Conservation (phyloP, 2,113 vertebrate genomes). For the Anhinga rufa region DNA sequence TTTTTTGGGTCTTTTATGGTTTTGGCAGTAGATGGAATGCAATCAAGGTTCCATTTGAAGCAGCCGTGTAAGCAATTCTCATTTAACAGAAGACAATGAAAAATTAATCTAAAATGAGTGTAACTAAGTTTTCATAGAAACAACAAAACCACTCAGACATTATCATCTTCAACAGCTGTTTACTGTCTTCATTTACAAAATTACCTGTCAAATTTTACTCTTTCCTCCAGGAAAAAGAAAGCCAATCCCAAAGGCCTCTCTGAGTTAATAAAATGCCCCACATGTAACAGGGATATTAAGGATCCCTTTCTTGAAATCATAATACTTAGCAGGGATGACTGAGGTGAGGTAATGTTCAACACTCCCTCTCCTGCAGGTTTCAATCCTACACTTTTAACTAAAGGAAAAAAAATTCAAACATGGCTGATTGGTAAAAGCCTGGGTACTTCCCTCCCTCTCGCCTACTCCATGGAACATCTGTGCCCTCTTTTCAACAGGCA, state of each 20-base stretch:
- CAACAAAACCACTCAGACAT: constrained; percentile 60
- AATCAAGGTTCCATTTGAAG: constrained; percentile 39
- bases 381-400: background rate
- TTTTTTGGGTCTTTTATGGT: constrained; percentile 36
- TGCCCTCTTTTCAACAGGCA: background rate
- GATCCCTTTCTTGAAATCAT: background rate
- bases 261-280: background rate
- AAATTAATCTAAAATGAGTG: constrained; percentile 64
- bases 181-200: constrained; percentile 64
- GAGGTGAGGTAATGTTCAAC: background rate
- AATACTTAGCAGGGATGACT: background rate
- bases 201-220: constrained; percentile 48
- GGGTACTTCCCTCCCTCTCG: background rate
- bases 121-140: constrained; percentile 65
- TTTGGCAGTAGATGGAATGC: constrained; percentile 41
- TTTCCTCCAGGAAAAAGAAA: background rate
- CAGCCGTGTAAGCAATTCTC: constrained; percentile 57
- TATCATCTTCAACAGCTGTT: constrained; percentile 69
- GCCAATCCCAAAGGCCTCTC: background rate
- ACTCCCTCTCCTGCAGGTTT: background rate
- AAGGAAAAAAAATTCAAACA: background rate
- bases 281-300: background rate
- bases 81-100: constrained; percentile 65
- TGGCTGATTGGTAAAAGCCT: background rate
- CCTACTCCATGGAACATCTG: background rate